phyloP scores from a whole-genome alignment of 2,888 invertebrate genomes.

The Keiferia lycopersicella region DNA sequence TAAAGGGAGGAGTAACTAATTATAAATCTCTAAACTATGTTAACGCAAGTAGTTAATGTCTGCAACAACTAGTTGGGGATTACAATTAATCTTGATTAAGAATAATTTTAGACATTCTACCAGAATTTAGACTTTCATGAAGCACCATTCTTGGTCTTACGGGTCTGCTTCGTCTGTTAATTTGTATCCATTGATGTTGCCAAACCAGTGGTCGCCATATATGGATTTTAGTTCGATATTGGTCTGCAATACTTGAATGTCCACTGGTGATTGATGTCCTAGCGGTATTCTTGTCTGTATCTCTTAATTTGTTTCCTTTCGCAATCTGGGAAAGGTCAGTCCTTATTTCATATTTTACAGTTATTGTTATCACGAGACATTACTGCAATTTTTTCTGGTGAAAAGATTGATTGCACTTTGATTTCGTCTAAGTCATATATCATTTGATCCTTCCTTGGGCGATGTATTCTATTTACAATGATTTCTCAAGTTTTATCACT shows the following conservation, averaged over 20 bases:
- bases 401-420: neutral
- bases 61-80: neutral
- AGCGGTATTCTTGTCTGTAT: conserved; percentile 21
- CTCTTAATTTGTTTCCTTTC: conserved; percentile 22
- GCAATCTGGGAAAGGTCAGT: conserved; percentile 20
- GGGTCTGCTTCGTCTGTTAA: neutral
- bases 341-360: conserved; percentile 14
- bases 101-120: conserved; percentile 4
- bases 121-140: conserved; percentile 7
- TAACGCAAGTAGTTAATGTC: too few species aligned
- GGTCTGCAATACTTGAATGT: conserved; percentile 19
- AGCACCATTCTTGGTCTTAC: neutral
- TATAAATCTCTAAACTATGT: too few species aligned
- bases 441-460: neutral
- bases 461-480: neutral
- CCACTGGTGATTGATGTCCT: conserved; percentile 25
- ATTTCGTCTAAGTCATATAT: neutral
- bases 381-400: neutral
- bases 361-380: conserved; percentile 14
- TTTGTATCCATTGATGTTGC: conserved; percentile 19
- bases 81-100: conserved; percentile 7
- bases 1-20: too few species aligned
- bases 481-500: neutral
- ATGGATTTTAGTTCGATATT: conserved; percentile 24
- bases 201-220: conserved; percentile 1